Evolutionary conservation across 2,888 invertebrate species (phyloP).

Genomic region (Brachyptera putata): DNA sequence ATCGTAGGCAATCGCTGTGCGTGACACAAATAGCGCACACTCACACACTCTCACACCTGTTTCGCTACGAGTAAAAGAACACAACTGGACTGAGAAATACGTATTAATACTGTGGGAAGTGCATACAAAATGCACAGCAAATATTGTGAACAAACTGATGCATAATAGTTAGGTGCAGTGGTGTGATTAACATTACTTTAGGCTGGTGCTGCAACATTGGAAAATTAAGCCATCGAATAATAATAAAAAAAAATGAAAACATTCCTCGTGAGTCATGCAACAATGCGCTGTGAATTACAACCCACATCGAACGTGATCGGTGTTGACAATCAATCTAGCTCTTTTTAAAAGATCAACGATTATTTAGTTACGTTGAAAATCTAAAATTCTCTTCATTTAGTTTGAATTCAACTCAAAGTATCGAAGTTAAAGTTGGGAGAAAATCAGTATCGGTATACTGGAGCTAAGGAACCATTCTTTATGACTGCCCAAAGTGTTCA

Average conservation of each 20-base stretch:
- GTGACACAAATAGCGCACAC: slow-evolving; percentile 29
- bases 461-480: no score
- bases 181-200: slow-evolving; percentile 31
- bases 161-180: slow-evolving; percentile 33
- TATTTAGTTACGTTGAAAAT: no score
- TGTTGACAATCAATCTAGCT: slow-evolving; percentile 29
- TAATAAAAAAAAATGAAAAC: slow-evolving; percentile 29
- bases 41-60: slow-evolving; percentile 33
- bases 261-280: slow-evolving; percentile 34
- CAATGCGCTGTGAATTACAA: slow-evolving; percentile 24
- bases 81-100: slow-evolving; percentile 28
- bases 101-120: slow-evolving; percentile 15
- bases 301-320: slow-evolving; percentile 27
- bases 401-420: no score
- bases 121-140: slow-evolving; percentile 34
- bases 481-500: no score
- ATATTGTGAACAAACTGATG: slow-evolving; percentile 32
- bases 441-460: no score
- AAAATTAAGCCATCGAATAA: slow-evolving; percentile 34
- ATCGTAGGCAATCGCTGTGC: slow-evolving; percentile 19
- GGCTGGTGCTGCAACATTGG: slow-evolving; percentile 35
- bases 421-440: no score
- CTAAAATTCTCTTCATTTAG: no score
- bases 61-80: not conserved
- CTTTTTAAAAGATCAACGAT: no score